Conservation (phyloP, 23 tunicate species). For the Ascidia mentula region DNA sequence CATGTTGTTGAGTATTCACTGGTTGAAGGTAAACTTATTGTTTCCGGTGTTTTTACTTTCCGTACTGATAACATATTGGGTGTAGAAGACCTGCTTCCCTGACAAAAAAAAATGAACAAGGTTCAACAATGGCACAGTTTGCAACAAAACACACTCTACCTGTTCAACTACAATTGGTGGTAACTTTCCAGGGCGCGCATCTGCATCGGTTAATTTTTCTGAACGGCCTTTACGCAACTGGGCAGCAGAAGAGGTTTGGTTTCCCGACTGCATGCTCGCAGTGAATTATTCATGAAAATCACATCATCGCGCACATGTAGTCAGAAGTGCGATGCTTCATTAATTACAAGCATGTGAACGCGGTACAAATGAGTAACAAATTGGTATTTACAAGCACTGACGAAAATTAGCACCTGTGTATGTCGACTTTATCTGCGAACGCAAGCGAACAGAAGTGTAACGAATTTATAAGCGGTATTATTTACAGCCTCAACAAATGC, state of each 20-base stretch:
- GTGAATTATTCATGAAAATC: not conserved
- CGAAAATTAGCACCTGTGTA: too few relatives aligned
- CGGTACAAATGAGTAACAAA: too few relatives aligned
- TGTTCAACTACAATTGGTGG: not conserved
- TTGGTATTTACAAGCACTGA: too few relatives aligned
- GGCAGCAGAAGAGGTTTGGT: not conserved
- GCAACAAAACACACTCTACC: not conserved
- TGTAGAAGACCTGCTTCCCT: not conserved
- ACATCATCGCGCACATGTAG: not conserved
- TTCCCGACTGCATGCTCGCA: not conserved
- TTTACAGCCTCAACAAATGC: too few relatives aligned
- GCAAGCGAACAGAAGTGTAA: too few relatives aligned
- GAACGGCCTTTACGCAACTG: too few relatives aligned
- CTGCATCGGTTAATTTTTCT: too few relatives aligned
- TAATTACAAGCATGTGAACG: too few relatives aligned
- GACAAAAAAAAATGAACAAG: not conserved
- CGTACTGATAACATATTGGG: not conserved
- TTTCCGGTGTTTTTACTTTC: not conserved
- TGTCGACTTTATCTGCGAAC: too few relatives aligned
- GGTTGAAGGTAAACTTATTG: not conserved
- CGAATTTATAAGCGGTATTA: too few relatives aligned
- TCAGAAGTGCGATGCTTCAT: too few relatives aligned
- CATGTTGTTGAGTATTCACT: constrained; percentile 1
- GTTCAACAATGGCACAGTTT: not conserved
- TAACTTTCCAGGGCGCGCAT: not conserved